Conservation (phyloP, 2,113 vertebrate species). For the Tachycineta bicolor region DNA sequence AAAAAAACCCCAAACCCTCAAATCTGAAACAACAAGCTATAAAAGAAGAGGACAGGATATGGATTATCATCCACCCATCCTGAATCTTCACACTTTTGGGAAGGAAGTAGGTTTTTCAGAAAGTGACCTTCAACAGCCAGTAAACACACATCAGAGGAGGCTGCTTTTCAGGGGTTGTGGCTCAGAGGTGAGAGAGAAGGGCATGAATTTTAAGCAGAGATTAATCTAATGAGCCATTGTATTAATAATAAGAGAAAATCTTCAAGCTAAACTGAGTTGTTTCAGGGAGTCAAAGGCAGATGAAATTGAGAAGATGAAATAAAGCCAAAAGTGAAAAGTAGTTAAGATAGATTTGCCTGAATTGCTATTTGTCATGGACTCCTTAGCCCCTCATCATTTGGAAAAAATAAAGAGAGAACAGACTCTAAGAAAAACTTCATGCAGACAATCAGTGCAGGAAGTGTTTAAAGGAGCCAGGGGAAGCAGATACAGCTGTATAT, state of each 20-base stretch:
- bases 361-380: not conserved
- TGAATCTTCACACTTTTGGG: not conserved
- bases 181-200: not conserved
- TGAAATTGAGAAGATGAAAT: constrained; percentile 21
- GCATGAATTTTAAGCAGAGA: constrained; percentile 40
- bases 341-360: not conserved
- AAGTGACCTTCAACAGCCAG: not conserved
- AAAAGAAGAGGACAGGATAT: not conserved
- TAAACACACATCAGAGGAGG: not conserved
- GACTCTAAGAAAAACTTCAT: not conserved
- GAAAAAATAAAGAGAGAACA: not conserved
- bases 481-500: not conserved
- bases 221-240: constrained; percentile 18
- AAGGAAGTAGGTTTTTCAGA: not conserved
- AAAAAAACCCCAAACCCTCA: not conserved
- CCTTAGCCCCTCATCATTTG: not conserved
- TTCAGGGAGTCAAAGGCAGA: not conserved
- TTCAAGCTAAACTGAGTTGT: not conserved
- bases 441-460: not conserved
- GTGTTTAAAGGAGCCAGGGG: not conserved
- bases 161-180: not conserved
- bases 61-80: not conserved
- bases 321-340: constrained; percentile 6
- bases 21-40: not conserved
- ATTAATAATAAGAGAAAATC: not conserved